Evolutionary conservation across 2,113 vertebrate genomes (phyloP).

Genomic region (Pagrus major): DNA sequence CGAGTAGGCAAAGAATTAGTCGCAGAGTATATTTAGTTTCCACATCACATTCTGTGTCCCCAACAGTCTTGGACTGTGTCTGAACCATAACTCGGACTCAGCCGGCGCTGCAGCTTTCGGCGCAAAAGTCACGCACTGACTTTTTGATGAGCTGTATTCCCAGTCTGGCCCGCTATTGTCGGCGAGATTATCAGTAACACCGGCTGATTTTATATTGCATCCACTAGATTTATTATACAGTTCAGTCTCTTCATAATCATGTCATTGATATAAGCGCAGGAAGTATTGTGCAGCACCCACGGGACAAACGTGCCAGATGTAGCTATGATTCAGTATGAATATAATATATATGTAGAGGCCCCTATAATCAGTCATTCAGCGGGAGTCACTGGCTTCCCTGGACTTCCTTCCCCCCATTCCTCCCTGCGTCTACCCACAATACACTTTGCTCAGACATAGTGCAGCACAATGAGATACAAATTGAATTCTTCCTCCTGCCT

Average conservation of each 20-base stretch:
- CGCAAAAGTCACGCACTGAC: slow-evolving; percentile 9
- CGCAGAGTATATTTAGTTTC: slow-evolving; percentile 14
- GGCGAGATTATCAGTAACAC: slow-evolving; percentile 43
- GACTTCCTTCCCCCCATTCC: slow-evolving; percentile 22
- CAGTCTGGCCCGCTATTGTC: slow-evolving; percentile 34
- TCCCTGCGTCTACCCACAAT: slow-evolving; percentile 48
- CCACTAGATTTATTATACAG: slow-evolving; percentile 42
- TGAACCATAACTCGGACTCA: slow-evolving; percentile 9
- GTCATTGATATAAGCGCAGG: slow-evolving; percentile 46
- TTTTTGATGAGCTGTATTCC: slow-evolving; percentile 59
- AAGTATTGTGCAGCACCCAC: slow-evolving; percentile 51
- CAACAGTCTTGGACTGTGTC: not conserved
- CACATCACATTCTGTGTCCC: not conserved
- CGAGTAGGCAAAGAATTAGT: not conserved
- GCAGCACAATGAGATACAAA: slow-evolving; percentile 78
- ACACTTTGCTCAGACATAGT: slow-evolving; percentile 60
- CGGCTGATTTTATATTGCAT: slow-evolving; percentile 33
- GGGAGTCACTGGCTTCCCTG: slow-evolving; percentile 41
- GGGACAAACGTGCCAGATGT: slow-evolving; percentile 46
- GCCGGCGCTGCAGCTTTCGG: not conserved
- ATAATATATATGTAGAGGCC: slow-evolving; percentile 47
- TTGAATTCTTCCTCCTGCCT: slow-evolving; percentile 77
- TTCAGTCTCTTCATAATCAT: slow-evolving; percentile 55
- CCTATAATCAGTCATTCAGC: slow-evolving; percentile 71
- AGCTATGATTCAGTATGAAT: slow-evolving; percentile 51